Conservation (phyloP, 2,113 vertebrate genomes). For the Siniperca knerii region DNA sequence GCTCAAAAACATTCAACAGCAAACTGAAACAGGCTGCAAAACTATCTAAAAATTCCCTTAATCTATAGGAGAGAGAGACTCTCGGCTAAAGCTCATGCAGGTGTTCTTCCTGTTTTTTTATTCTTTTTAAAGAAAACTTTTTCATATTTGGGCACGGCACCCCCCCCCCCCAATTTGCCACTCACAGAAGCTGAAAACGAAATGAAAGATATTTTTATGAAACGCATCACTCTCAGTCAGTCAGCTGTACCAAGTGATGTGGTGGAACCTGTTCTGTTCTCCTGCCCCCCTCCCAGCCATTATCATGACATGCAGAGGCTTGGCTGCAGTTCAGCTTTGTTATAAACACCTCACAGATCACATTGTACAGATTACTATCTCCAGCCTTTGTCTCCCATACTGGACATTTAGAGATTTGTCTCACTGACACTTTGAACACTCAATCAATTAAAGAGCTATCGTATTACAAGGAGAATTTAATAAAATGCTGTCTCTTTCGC, state of each 20-base stretch:
- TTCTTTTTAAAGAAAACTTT: conserved; percentile 3
- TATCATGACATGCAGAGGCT: conserved; percentile 30
- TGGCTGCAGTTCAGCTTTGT: conserved; percentile 3
- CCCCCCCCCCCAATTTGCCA: background rate
- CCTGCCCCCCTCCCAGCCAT: conserved; percentile 35
- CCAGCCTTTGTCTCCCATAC: conserved; percentile 24
- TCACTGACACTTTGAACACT: background rate
- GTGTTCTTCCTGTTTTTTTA: conserved; percentile 66
- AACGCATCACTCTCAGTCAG: conserved; percentile 7
- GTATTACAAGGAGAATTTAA: background rate
- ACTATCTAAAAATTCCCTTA: conserved; percentile 20
- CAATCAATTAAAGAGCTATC: background rate
- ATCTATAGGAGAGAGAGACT: background rate
- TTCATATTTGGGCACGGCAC: background rate
- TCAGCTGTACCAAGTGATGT: conserved; percentile 50
- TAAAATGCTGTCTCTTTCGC: background rate
- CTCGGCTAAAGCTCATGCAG: conserved; percentile 42
- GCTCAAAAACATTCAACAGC: conserved; percentile 14
- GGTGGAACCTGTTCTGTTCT: conserved; percentile 67
- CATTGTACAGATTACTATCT: conserved; percentile 37
- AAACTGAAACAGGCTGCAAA: conserved; percentile 26
- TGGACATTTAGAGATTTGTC: background rate
- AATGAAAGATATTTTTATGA: background rate
- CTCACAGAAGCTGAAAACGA: conserved; percentile 3
- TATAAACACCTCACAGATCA: conserved; percentile 27